These are phyloP conservation scores for Microcaecilia unicolor DNA, from an alignment of 2,797 vertebrate genomes.

Conservation along the genomic window DNA sequence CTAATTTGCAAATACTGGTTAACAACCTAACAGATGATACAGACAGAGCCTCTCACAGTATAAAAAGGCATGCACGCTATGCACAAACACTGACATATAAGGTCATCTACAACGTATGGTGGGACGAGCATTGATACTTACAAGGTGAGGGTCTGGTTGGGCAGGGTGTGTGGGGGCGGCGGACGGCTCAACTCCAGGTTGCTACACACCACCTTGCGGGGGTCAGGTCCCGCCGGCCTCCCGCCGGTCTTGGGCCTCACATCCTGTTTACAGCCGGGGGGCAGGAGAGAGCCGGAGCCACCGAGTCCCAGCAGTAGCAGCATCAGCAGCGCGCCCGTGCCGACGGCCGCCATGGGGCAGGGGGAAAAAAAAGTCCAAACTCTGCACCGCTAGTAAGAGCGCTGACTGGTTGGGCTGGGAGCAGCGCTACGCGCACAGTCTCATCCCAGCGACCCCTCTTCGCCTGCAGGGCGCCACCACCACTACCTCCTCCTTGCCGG, in stretches of 20 bases:
- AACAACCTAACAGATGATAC: too few relatives aligned
- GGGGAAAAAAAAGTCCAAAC: not conserved
- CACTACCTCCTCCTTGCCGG: not conserved
- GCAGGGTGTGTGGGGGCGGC: conserved; percentile 66
- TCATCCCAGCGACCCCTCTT: not conserved
- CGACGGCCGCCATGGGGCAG: not conserved
- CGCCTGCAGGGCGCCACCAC: conserved; percentile 12
- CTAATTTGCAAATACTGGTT: too few relatives aligned
- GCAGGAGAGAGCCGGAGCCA: conserved; percentile 24
- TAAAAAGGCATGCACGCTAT: too few relatives aligned
- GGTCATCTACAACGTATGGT: too few relatives aligned
- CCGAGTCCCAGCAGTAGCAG: conserved; percentile 12
- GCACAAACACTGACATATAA: too few relatives aligned
- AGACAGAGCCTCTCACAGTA: too few relatives aligned
- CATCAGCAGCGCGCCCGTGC: conserved; percentile 13
- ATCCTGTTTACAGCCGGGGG: conserved; percentile 72
- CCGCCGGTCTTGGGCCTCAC: conserved; percentile 54
- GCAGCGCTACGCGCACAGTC: not conserved
- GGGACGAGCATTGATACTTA: conserved; percentile 77
- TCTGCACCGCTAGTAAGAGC: not conserved
- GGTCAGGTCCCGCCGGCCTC: conserved; percentile 27
- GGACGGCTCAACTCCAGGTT: conserved; percentile 80
- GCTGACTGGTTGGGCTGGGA: not conserved
- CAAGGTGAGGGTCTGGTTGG: conserved; percentile 85
- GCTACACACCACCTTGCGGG: conserved; percentile 79